Conservation (phyloP, 2,797 vertebrate species). For the Muscicapa comitata region DNA sequence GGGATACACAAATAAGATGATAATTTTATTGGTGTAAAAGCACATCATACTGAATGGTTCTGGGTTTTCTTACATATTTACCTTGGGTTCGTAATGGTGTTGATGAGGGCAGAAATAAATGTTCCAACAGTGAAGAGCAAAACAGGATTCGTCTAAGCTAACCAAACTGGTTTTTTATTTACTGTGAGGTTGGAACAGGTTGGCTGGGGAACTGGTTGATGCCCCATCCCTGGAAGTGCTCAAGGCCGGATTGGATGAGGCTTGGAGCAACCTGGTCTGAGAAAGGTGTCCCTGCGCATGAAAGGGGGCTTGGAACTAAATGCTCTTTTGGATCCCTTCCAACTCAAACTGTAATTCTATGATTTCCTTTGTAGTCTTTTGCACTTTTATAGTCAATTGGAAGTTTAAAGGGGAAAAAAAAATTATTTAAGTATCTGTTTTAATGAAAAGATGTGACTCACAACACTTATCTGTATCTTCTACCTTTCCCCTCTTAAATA, state of each 20-base stretch:
- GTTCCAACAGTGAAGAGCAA: neutral
- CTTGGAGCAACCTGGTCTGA: neutral
- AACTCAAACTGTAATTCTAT: neutral
- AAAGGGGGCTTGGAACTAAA: neutral
- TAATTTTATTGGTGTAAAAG: neutral
- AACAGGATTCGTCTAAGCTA: neutral
- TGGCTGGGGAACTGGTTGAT: neutral
- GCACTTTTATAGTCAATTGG: neutral
- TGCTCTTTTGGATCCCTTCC: neutral
- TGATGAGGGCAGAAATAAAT: neutral
- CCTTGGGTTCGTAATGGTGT: neutral
- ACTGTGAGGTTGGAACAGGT: neutral
- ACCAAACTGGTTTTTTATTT: neutral
- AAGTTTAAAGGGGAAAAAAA: neutral
- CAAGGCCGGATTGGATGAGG: neutral
- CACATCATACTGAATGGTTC: neutral
- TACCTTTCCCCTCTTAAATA: conserved; percentile 9
- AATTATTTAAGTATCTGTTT: neutral
- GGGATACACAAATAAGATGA: neutral
- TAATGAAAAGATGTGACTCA: conserved; percentile 5
- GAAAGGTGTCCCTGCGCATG: neutral
- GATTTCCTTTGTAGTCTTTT: neutral
- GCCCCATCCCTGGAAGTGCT: neutral
- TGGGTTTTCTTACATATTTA: neutral
- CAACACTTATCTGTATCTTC: neutral